Percentiles rank a stretch among this genome's conserved stretches.
Evolutionary conservation across 2,113 vertebrate species (phyloP).

Genomic region (Marmota monax): DNA sequence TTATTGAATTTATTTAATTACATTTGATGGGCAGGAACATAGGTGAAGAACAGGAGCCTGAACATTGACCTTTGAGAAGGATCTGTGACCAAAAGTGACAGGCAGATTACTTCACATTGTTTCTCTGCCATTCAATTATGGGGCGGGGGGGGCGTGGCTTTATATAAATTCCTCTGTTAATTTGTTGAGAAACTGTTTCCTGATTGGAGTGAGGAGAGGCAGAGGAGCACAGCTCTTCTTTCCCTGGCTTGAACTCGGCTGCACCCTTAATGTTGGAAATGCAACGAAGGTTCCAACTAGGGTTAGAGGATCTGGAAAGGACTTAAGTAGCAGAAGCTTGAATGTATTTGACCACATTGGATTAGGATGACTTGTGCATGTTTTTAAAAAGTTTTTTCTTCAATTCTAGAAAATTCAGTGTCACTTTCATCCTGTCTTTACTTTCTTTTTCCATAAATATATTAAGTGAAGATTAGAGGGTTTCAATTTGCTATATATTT

Average conservation of each 20-base stretch:
- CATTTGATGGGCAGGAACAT: not conserved
- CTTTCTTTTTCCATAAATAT: slow-evolving; percentile 1
- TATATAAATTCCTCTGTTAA: not conserved
- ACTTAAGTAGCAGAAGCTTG: not conserved
- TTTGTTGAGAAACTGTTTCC: not conserved
- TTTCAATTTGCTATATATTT: not conserved
- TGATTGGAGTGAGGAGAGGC: not conserved
- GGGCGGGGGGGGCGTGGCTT: not conserved
- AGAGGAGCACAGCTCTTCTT: not conserved
- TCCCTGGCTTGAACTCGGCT: not conserved
- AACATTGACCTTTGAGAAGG: not conserved
- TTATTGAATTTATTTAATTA: slow-evolving; percentile 9
- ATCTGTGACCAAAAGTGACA: not conserved
- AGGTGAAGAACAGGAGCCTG: not conserved
- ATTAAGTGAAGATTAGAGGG: not conserved
- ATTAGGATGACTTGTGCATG: not conserved
- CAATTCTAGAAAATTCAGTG: not conserved
- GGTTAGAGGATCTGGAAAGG: not conserved
- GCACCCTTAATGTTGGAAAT: not conserved
- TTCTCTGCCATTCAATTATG: not conserved
- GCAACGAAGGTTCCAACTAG: not conserved
- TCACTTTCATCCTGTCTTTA: not conserved
- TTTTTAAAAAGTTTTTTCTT: slow-evolving; percentile 45
- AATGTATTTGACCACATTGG: not conserved
- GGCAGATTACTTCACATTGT: not conserved